Evolutionary conservation across 2,797 vertebrate species (phyloP), one percentile per base, ranked within the genome.

Genomic region (Clarias pachynema): DNA sequence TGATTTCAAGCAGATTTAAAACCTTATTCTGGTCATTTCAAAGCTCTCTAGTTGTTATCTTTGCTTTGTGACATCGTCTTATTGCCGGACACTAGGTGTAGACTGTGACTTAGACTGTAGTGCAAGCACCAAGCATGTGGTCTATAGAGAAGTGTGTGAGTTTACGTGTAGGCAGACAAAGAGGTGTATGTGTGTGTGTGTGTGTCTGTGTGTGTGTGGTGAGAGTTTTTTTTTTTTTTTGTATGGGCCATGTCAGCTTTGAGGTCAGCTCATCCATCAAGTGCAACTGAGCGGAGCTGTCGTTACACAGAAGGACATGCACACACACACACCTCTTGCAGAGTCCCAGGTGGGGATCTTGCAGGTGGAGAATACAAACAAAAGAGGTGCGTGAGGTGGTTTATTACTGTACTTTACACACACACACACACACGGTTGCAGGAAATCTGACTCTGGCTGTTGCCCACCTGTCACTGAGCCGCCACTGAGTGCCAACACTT

Each of bases 351-450:
- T 87, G 84, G 81, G 74, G 70, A 85, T 88, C 90, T 91, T 91
- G 88, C 89, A 90, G 90, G 92, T 90, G 94, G 92, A 95, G 94
- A 89, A 88, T 69, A n/a, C 81, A 29, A 86, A 84, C 91, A 89
- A 94, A 93, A 93, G 89, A 89, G 87, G 87, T 40, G 70, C 92
- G 93, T 95, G 93, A 94, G 91, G 92, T 92, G 93, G 93, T 91
- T 89, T 86, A 95, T 95, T 94, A 95, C 95, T 93, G 92, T 90
- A 91, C 90, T 91, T 91, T 93, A 31, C 59, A 63, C 69, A 66
- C 81, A 73, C 69, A 53, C 69, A 65, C 69, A 75, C 53, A n/a
- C 22, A 63, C 37, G 29, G 29, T 59, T 66, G 53, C 8, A 40
- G 62, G 79, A 63, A 86, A 86, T 68, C 31, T 77, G 84, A 85